Conservation (phyloP, 92 coral and sea anemone species). For the Blastomussa wellsi region DNA sequence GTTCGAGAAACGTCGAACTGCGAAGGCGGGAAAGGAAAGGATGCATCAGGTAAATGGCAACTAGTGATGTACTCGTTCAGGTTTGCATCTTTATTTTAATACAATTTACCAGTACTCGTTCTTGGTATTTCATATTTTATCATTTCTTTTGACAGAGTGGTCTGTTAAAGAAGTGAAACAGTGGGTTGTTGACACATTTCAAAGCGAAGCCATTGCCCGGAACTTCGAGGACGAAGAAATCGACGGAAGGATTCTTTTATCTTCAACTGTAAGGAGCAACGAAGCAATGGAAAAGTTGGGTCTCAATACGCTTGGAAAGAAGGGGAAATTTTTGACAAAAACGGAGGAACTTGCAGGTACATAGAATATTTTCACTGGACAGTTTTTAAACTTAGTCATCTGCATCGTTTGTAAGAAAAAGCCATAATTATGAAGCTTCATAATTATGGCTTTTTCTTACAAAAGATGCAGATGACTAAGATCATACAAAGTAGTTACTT, state of each 20-base stretch:
- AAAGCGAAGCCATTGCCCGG: slow-evolving; percentile 19
- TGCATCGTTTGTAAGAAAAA: too few species aligned
- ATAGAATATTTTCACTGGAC: too few species aligned
- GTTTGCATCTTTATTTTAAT: background rate
- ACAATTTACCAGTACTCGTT: background rate
- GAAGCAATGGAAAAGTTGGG: slow-evolving; percentile 40
- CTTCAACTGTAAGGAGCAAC: slow-evolving; percentile 9
- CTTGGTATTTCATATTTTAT: background rate
- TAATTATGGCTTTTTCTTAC: too few species aligned
- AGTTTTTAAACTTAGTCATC: too few species aligned
- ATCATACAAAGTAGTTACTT: slow-evolving; percentile 16
- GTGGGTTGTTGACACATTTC: slow-evolving; percentile 19
- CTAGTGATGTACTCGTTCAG: slow-evolving; percentile 11
- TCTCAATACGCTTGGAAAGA: slow-evolving; percentile 22
- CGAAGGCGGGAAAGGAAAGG: slow-evolving; percentile 2
- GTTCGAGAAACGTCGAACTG: slow-evolving; percentile 12
- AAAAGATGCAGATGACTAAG: slow-evolving; percentile 5
- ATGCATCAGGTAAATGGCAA: slow-evolving; percentile 35
- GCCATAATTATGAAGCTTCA: too few species aligned
- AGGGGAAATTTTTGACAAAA: slow-evolving; percentile 22
- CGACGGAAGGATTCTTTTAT: slow-evolving; percentile 38
- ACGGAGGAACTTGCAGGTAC: slow-evolving; percentile 38
- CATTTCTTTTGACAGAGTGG: slow-evolving; percentile 28
- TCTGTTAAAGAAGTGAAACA: slow-evolving; percentile 36
- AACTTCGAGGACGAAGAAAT: slow-evolving; percentile 45